phyloP scores from a whole-genome alignment of 2,888 invertebrate genomes.

The Catocala nupta region DNA sequence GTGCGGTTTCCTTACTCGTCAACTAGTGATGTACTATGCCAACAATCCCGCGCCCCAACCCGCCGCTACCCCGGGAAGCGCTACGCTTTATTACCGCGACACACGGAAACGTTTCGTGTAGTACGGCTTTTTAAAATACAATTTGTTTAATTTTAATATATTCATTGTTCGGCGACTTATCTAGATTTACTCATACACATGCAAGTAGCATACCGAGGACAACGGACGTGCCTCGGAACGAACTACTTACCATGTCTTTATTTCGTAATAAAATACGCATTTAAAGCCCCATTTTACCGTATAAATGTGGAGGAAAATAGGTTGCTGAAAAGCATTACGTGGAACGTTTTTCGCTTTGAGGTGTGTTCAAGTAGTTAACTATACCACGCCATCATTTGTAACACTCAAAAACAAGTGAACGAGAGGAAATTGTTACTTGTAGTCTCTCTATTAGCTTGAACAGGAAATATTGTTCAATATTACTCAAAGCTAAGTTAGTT shows the following conservation, averaged over 20 bases:
- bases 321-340: background rate
- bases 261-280: background rate
- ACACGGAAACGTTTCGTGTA: constrained; percentile 53
- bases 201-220: constrained; percentile 30
- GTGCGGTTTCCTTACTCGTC: constrained; percentile 48
- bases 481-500: too few relatives aligned
- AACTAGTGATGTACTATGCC: constrained; percentile 48
- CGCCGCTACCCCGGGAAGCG: constrained; percentile 37
- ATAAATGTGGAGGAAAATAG: background rate
- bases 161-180: constrained; percentile 50
- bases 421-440: too few relatives aligned
- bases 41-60: constrained; percentile 31
- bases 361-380: background rate
- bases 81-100: constrained; percentile 49
- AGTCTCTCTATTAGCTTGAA: too few relatives aligned
- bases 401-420: too few relatives aligned
- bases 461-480: too few relatives aligned
- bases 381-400: background rate
- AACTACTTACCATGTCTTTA: constrained; percentile 10
- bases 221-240: constrained; percentile 10
- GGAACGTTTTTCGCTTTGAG: background rate
- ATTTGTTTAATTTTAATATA: constrained; percentile 54
- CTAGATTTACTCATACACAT: constrained; percentile 40
- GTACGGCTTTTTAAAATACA: constrained; percentile 51
- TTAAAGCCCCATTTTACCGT: background rate